Evolutionary conservation across 64 coral and sea anemone species (phyloP), one percentile per base, ranked within the genome.

Genomic region (Pocillopora damicornis): DNA sequence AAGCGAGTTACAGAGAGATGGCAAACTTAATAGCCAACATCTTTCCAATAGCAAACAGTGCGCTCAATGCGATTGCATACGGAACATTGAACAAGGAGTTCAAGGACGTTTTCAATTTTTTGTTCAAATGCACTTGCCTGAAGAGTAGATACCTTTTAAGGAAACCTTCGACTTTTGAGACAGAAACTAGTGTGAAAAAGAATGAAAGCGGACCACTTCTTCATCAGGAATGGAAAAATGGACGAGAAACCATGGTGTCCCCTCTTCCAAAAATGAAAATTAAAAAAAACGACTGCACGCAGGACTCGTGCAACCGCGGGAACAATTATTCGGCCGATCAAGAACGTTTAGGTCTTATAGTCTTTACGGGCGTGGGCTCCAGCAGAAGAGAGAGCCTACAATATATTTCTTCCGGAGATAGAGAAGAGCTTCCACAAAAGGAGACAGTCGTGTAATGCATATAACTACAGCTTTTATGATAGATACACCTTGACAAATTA

Each of bases 1-100:
- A 77, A 2, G 58, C 68, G 6, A 91, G 86, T 0, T 95, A 92
- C 80, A 85, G 37, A 66, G 71, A 89, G 60, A 88, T 88, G 20
- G 82, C 88, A 11, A 75, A 89, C 8, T 73, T 80, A 17, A 89
- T 95, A 36, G 93, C 93, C 11, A 95, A 95, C 64, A 90, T 95
- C 17, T 95, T 95, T 23, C 93, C 93, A 1, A 95, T 95, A 87
- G 93, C 93, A 2, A 95, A 95, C 63, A 95, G 93, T 42, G 93
- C 93, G 26, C 82, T 95, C 59, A 95, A 95, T 15, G 90, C 93
- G n/a, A 92, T 95, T 61, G 90, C 93, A 9, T 95, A 95, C 73
- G 93, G 93, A 25, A 95, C 93, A 16, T 86, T 95, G 45, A 95
- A 95, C 45, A 89, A 91, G 62, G 93, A 95, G 61, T 95, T 95